Conservation (phyloP, 2,888 invertebrate genomes). For the Hyposoter didymator region DNA sequence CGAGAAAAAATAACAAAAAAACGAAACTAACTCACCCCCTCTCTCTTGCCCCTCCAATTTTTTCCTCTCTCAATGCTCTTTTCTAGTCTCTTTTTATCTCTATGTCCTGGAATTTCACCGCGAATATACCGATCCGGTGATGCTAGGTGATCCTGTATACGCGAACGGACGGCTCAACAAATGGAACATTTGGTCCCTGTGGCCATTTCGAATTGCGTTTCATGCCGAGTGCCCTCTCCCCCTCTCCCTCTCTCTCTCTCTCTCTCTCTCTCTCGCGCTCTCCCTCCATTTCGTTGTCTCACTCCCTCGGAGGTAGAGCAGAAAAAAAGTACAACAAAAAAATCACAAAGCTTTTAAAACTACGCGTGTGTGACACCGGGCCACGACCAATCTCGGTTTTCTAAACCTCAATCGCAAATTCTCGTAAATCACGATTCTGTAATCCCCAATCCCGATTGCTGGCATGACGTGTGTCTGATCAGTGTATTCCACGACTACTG, state of each 20-base stretch:
- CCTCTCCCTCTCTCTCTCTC: neutral
- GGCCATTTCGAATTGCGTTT: slow-evolving; percentile 64
- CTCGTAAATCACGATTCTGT: slow-evolving; percentile 59
- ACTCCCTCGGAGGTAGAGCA: neutral
- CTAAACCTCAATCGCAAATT: slow-evolving; percentile 57
- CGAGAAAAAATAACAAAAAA: slow-evolving; percentile 53
- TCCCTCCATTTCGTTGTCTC: neutral
- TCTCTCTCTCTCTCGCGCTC: too few relatives aligned
- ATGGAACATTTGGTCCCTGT: slow-evolving; percentile 61
- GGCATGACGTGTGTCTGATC: slow-evolving; percentile 50
- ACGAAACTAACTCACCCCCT: neutral
- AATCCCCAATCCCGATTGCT: slow-evolving; percentile 32
- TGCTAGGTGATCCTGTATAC: slow-evolving; percentile 32
- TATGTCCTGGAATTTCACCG: slow-evolving; percentile 47
- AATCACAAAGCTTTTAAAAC: slow-evolving; percentile 43
- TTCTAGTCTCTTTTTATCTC: slow-evolving; percentile 11
- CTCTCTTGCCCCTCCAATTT: neutral
- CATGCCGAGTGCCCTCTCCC: slow-evolving; percentile 14
- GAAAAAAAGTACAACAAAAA: slow-evolving; percentile 20
- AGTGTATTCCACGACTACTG: slow-evolving; percentile 41
- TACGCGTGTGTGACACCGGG: slow-evolving; percentile 18
- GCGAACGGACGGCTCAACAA: slow-evolving; percentile 44
- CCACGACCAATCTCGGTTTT: slow-evolving; percentile 39
- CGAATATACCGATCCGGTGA: slow-evolving; percentile 41
- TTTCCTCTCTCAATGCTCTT: slow-evolving; percentile 3